Evolutionary conservation across 2,113 vertebrate genomes (phyloP).

Genomic region (Melozone crissalis): DNA sequence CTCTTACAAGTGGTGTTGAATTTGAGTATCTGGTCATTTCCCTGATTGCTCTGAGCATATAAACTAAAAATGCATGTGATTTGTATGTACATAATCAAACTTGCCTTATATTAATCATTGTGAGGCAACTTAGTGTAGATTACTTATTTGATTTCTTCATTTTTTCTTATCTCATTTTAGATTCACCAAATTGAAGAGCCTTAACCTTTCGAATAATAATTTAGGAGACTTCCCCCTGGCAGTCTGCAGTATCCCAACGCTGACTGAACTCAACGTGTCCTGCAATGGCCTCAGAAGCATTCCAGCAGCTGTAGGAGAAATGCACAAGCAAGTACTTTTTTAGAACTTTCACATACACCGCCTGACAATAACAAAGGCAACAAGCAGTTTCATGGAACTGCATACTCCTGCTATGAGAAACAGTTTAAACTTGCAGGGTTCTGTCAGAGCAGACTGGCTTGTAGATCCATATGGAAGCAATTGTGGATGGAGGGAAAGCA

Average conservation of each 20-base stretch:
- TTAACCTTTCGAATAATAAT: conserved; percentile 97
- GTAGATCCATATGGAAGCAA: background rate
- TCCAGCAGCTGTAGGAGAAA: conserved; percentile 83
- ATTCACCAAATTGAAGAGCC: conserved; percentile 94
- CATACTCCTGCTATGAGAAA: background rate
- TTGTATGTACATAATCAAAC: background rate
- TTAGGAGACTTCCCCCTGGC: conserved; percentile 88
- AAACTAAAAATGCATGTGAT: background rate
- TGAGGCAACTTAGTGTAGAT: background rate
- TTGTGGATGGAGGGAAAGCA: background rate
- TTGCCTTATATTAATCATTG: background rate
- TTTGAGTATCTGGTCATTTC: background rate
- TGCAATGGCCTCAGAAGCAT: conserved; percentile 88
- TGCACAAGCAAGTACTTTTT: conserved; percentile 87
- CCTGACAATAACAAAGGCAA: background rate
- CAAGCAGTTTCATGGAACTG: background rate
- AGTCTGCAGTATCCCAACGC: conserved; percentile 88
- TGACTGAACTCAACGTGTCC: conserved; percentile 95
- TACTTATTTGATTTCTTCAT: background rate
- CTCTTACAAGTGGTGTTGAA: background rate
- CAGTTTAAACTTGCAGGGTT: background rate
- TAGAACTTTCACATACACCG: background rate
- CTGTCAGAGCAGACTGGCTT: background rate
- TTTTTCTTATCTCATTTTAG: conserved; percentile 64
- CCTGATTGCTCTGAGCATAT: background rate